phyloP scores from a whole-genome alignment of 2,888 invertebrate species.

The Agrotis puta region DNA sequence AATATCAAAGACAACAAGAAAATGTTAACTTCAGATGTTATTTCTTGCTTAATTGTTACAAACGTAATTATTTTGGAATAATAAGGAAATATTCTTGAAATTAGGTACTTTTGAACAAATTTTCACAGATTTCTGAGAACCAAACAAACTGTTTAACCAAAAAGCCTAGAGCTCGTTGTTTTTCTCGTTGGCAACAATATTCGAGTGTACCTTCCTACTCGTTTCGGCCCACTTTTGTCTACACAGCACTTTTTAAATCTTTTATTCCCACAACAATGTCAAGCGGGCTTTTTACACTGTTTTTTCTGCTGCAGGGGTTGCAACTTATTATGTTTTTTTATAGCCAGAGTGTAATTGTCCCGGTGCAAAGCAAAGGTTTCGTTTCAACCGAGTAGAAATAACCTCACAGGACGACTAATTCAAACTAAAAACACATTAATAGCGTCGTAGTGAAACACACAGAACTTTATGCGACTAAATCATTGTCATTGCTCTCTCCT shows the following conservation, averaged over 20 bases:
- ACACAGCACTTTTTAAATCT: slow-evolving; percentile 42
- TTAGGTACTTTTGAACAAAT: slow-evolving; percentile 1
- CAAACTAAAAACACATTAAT: too few relatives aligned
- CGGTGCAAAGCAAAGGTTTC: background rate
- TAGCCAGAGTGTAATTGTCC: slow-evolving; percentile 29
- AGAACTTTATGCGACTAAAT: too few relatives aligned
- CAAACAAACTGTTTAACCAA: slow-evolving; percentile 19
- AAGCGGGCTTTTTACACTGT: slow-evolving; percentile 35
- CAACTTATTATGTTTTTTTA: slow-evolving; percentile 43
- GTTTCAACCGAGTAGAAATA: background rate
- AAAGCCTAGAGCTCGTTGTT: slow-evolving; percentile 7
- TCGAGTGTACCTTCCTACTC: slow-evolving; percentile 11
- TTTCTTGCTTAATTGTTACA: background rate
- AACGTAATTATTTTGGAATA: background rate
- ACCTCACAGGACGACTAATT: background rate
- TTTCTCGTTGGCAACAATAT: slow-evolving; percentile 18
- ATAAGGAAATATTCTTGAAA: slow-evolving; percentile 1
- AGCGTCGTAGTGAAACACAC: too few relatives aligned
- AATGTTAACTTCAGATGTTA: slow-evolving; percentile 2
- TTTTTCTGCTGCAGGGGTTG: slow-evolving; percentile 25
- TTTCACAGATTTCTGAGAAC: slow-evolving; percentile 5
- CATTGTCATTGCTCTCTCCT: too few relatives aligned
- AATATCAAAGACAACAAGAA: slow-evolving; percentile 14
- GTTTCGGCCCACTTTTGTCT: slow-evolving; percentile 32
- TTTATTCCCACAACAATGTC: slow-evolving; percentile 48